Evolutionary conservation across 2,113 vertebrate genomes (phyloP), one percentile per base, ranked within the genome.

Genomic region (Podocnemis expansa): DNA sequence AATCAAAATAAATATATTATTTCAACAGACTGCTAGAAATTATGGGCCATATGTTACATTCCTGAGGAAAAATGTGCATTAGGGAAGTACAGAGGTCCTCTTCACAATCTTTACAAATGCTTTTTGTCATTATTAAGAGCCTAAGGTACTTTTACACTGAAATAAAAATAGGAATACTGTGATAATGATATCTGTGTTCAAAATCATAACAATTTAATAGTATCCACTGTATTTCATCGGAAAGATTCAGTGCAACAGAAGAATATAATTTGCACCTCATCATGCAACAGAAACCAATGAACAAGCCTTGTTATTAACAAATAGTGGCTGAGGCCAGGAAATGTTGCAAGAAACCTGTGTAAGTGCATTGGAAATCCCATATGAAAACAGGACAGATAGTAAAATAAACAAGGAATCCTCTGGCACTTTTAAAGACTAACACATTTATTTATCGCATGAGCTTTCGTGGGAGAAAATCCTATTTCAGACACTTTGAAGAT

Each of bases 61-160:
- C 63, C 76, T 67, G 5, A 87, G 80, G 1, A 95, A 91, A 95
- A 88, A 21, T 29, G 84, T 88, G 41, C 41, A 76, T 24, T 41
- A 87, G 38, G 51, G 47, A 90, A 89, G 78, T 10, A 81, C 31
- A 95, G 93, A 90, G 89, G 80, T 82, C 45, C 55, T 29, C 79
- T 79, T 78, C 56, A 95, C 92, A 85, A 54, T 63, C 19, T 91
- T 92, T 90, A 81, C 70, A 93, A 41, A 63, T 87, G 22, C 55
- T 84, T 92, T 89, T 78, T 84, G 34, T 86, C 81, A 73, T 84
- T 45, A 73, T 38, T n/a, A 82, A 92, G 88, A 93, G 81, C 95
- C 67, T 73, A 78, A 49, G 17, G 31, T 73, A 86, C 56, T 58
- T 91, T 41, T 43, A 34, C 29, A 85, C 79, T 75, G 24, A 87